Evolutionary conservation across 1,140 invertebrate species (phyloP), one percentile per base, ranked within the genome.

Genomic region (Tigriopus japonicus): DNA sequence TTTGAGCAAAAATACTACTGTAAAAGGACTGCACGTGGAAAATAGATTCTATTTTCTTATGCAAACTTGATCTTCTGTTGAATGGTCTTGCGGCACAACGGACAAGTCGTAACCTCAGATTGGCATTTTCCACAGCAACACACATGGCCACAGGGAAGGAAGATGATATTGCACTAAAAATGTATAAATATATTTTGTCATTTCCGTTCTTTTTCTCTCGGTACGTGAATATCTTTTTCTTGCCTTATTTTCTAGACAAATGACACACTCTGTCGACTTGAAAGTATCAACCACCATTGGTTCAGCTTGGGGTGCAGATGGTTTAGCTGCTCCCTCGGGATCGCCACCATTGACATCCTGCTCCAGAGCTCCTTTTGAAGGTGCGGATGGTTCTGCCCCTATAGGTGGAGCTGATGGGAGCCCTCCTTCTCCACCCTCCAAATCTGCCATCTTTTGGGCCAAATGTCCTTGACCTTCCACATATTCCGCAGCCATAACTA

Each of bases 101-200:
- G 72, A 62, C 72, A 74, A 12, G 67, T 52, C 7, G 62, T 59
- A 0, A 74, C 53, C 9, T 60, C 56, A 12, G 62, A 28, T 23
- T 66, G 67, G 65, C 72, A 74, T 7, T 66, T 52, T 0, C 49
- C 1, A 65, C 72, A 74, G 51, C 65, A 67, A 60, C 71, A 73
- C 1, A 74, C 71, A 66, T 74, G 72, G 40, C 72, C 72, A 64
- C 72, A 74, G 52, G 66, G 67, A 49, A 74, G 65, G 63, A 73
- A 73, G 51, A 74, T 65, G 35, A 71, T 64, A 24, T 65, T 66
- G 28, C 71, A 71, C 71, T 72, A 68, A 58, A 69, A 67, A 42
- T 62, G 59, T 62, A 62, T 52, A 52, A 62, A n/a, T n/a, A n/a
- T n/a, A n/a, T n/a, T 60, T 23, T 17, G 58, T 53, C 59, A 35